phyloP scores from a whole-genome alignment of 2,797 vertebrate genomes.

The Sorex maritimensis region DNA sequence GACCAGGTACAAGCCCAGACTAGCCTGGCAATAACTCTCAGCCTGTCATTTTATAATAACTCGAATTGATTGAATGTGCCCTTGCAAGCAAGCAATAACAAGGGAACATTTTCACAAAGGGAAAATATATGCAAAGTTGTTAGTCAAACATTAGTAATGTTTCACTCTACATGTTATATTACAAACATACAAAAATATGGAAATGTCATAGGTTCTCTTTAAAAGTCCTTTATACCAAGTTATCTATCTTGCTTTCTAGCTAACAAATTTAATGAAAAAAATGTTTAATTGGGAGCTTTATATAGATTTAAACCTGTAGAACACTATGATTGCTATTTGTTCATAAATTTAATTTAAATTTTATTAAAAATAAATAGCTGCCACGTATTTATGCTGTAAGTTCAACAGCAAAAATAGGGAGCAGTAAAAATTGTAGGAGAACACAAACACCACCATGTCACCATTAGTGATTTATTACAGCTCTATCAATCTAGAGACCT shows the following conservation, averaged over 20 bases:
- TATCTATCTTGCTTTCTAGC: background rate
- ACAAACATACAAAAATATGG: background rate
- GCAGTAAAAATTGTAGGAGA: background rate
- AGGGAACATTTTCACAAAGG: background rate
- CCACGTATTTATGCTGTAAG: conserved; percentile 7
- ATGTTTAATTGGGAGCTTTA: background rate
- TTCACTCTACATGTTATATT: conserved; percentile 41
- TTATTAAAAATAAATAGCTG: conserved; percentile 49
- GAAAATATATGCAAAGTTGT: background rate
- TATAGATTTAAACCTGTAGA: background rate
- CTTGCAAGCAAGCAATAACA: conserved; percentile 12
- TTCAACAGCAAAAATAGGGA: background rate
- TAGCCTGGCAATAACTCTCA: background rate
- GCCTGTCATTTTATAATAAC: conserved; percentile 52
- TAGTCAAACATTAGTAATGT: conserved; percentile 31
- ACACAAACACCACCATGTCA: background rate
- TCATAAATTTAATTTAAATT: background rate
- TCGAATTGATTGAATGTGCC: conserved; percentile 46
- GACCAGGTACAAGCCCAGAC: background rate
- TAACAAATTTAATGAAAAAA: conserved; percentile 17
- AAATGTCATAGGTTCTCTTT: background rate
- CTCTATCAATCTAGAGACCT: background rate
- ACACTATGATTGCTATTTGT: background rate
- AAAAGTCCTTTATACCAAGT: conserved; percentile 53
- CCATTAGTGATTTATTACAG: background rate